phyloP scores from a whole-genome alignment of 2,797 vertebrate genomes.

The Aselliscus stoliczkanus region DNA sequence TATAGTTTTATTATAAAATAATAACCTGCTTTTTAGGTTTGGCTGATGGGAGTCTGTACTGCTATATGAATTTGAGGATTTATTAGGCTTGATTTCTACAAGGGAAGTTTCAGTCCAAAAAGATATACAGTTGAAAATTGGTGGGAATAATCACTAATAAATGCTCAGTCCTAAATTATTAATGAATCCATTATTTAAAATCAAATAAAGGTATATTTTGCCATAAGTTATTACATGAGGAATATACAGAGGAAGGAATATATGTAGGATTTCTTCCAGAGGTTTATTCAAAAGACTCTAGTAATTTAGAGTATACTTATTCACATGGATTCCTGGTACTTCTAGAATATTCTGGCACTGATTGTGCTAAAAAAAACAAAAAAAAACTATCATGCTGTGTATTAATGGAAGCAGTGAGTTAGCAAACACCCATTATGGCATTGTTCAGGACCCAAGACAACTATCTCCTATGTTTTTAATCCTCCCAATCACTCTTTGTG shows the following conservation, averaged over 20 bases:
- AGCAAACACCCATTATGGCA: not conserved
- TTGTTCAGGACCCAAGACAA: not conserved
- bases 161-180: not conserved
- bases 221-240: not conserved
- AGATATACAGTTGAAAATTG: not conserved
- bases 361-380: not conserved
- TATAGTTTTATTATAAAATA: conserved; percentile 31
- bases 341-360: not conserved
- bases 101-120: not conserved
- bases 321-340: not conserved
- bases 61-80: not conserved
- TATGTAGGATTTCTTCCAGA: not conserved
- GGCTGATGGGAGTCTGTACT: not conserved
- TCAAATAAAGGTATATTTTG: not conserved
- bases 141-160: not conserved
- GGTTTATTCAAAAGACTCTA: not conserved
- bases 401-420: not conserved
- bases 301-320: not conserved
- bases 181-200: not conserved
- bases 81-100: conserved; percentile 1
- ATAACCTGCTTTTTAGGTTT: not conserved
- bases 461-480: not conserved
- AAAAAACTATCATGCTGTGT: not conserved
- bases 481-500: not conserved
- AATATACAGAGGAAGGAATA: not conserved